These are phyloP conservation scores for Cosmia pyralina DNA, from an alignment of 2,888 invertebrate species.

Conservation along the genomic window DNA sequence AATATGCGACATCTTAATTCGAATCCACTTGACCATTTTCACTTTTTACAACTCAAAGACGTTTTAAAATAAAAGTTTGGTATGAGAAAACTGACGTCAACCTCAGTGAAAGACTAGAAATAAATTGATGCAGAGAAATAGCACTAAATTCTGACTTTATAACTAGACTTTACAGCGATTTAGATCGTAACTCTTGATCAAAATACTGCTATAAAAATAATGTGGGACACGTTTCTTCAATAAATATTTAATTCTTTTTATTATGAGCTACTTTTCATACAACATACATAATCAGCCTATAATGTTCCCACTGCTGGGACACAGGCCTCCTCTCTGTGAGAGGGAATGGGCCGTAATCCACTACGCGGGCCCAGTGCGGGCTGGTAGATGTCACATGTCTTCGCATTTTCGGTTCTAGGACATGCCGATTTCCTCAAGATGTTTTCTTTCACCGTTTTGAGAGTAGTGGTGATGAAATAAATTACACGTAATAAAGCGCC, in stretches of 20 bases:
- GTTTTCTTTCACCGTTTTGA: no score
- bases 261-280: not conserved
- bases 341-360: no score
- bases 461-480: no score
- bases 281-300: no score
- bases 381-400: no score
- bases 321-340: no score
- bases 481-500: no score
- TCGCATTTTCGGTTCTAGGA: no score
- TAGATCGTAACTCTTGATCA: slow-evolving; percentile 29
- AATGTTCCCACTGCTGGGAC: no score
- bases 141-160: slow-evolving; percentile 28
- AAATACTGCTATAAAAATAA: slow-evolving; percentile 30
- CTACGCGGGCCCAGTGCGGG: no score
- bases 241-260: not conserved
- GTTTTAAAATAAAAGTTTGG: slow-evolving; percentile 7
- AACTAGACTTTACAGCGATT: slow-evolving; percentile 16
- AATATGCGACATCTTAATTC: slow-evolving; percentile 2
- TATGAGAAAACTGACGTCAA: slow-evolving; percentile 22
- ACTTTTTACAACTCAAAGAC: not conserved
- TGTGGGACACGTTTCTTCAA: not conserved
- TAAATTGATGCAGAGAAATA: slow-evolving; percentile 20
- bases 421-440: no score
- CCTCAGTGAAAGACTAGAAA: not conserved
- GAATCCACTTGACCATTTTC: slow-evolving; percentile 1